Base-by-base conservation (phyloP, 1,140 invertebrate genomes). In the Macrobrachium rosenbergii region DNA sequence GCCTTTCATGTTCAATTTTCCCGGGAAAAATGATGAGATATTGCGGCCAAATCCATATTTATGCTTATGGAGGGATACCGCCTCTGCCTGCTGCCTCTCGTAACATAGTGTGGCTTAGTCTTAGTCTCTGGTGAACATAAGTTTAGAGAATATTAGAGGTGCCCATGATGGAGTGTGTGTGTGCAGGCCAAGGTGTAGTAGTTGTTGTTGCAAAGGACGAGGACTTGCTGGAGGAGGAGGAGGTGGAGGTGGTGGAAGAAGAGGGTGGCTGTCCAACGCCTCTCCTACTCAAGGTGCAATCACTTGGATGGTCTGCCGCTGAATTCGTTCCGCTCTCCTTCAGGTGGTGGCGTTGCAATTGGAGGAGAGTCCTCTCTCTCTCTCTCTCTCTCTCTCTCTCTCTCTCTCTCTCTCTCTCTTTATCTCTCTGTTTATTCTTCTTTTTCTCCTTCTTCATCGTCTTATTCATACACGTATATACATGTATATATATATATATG, bases 1-100 rank as follows among this genome's bases (percentile, higher is more conserved):
- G 81, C 81, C 58, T 83, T 83, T 83, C 81, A 73, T 73, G 81
- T 83, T 69, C 69, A 83, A 83, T 73, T 73, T 83, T 73, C 81
- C 43, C 43, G 52, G 52, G 81, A 83, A 83, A 83, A 83, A 83
- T 83, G 80, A 82, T 83, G 81, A 83, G 52, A 73, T 73, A 83
- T 83, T 83, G 37, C 81, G 67, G 52, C 52, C 28, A 14, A 37
- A 72, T 75, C 69, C 72, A 45, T 83, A 59, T 83, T 60, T 76
- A 72, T 83, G 67, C 72, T 43, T 76, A 81, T 67, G 62, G 23
- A 45, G 78, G 62, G 45, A 64, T 37, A 7, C n/a, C 16, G 23
- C 17, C 63, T 0, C 60, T 80, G 60, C 19, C 21, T 16, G 10
- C 28, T 17, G 52, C 28, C 28, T 37, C 28, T 37, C 3, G 58